Percentiles rank a stretch among this genome's conserved stretches.
phyloP scores from a whole-genome alignment of 2,113 vertebrate species.

The Corvus hawaiiensis region DNA sequence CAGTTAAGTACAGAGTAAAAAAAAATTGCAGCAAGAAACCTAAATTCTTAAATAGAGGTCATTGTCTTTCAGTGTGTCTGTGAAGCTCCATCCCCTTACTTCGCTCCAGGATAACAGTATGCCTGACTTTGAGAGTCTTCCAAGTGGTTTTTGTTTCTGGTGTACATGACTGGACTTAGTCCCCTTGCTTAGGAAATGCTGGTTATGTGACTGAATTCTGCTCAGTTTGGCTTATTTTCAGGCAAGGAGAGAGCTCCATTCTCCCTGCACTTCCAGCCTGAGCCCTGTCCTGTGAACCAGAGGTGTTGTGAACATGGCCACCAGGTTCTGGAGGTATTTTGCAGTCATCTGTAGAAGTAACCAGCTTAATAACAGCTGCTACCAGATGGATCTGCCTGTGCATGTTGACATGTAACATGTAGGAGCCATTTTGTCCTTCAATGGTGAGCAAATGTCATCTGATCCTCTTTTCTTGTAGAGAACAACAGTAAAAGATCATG shows the following conservation, averaged over 20 bases:
- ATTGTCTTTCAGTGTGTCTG: neutral
- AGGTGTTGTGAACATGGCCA: neutral
- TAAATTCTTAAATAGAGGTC: neutral
- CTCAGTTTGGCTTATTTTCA: neutral
- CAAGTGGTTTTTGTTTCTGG: neutral
- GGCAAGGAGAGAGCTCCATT: fast-evolving
- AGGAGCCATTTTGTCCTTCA: neutral
- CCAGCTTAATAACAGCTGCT: neutral
- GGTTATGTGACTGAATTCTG: neutral
- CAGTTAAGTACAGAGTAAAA: neutral
- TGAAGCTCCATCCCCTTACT: neutral
- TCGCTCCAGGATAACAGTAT: neutral
- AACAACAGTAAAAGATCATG: neutral
- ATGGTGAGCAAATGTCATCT: neutral
- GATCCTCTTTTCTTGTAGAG: neutral
- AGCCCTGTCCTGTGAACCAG: neutral
- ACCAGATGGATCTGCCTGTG: neutral
- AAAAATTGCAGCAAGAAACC: neutral
- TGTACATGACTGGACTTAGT: neutral
- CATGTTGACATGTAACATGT: neutral
- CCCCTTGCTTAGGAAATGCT: neutral
- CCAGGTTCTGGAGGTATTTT: neutral
- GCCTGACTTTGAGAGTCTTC: neutral
- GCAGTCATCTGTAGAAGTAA: neutral
- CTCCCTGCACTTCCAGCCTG: neutral